Conservation (phyloP, 2,113 vertebrate species). For the Scopus umbretta region DNA sequence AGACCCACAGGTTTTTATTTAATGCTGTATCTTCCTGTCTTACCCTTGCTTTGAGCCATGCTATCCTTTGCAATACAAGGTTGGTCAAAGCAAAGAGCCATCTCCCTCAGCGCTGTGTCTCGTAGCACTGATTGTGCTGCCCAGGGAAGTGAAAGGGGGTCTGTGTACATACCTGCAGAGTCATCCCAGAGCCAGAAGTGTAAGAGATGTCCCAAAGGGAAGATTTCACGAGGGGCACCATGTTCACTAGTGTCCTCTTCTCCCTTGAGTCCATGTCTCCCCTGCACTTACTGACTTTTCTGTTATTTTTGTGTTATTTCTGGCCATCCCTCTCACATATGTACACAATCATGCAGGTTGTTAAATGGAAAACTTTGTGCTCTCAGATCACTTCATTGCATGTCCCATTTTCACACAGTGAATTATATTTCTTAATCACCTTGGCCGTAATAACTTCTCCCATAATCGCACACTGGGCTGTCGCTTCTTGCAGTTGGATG, state of each 20-base stretch:
- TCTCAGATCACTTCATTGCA: neutral
- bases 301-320: neutral
- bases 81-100: neutral
- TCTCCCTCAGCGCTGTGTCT: neutral
- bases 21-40: neutral
- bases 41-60: neutral
- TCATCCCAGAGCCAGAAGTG: neutral
- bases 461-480: neutral
- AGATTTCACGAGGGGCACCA: neutral
- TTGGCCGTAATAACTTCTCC: neutral
- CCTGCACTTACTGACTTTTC: neutral
- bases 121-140: neutral
- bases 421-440: neutral
- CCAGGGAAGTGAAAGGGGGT: accelerated
- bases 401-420: neutral
- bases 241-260: neutral
- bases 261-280: neutral
- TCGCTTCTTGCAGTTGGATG: neutral
- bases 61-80: neutral
- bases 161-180: neutral
- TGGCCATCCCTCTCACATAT: neutral
- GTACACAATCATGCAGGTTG: neutral
- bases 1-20: neutral
- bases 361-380: neutral
- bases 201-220: neutral